Evolutionary conservation across 2,797 vertebrate species (phyloP), one percentile per base, ranked within the genome.

Genomic region (Falco berigora): DNA sequence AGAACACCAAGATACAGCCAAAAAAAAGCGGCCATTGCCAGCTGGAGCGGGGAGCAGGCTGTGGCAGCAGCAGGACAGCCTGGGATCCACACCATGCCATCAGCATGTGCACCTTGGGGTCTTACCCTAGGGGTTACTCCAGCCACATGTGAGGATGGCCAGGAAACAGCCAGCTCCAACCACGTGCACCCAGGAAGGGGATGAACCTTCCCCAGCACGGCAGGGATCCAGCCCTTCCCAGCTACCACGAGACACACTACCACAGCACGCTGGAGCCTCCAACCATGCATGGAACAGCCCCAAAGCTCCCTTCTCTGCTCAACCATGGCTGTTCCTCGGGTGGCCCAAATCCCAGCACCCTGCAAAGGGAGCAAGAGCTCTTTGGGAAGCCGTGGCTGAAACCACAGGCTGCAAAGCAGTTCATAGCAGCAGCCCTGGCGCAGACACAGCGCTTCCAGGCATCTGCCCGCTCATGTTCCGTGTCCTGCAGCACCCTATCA

Each of bases 21-120:
- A 30, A 79, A 63, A 16, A 55, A 44, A n/a, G 18, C 6, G 49
- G 47, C 20, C 38, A 10, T 2, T 12, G 7, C 30, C 13, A 10
- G 62, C 4, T 40, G 52, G n/a, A 30, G 53, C 7, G 11, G 23
- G 32, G 10, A 92, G 22, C 7, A 28, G 61, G 61, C 78, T 77
- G 56, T 53, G 61, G 32, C 46, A 77, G n/a, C 4, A 30, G 4
- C 27, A 85, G 62, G 16, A 49, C 12, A 81, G 38, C 27, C 30
- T 0, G 1, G 28, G 58, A 18, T 36, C 38, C 8, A 2, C 9
- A n/a, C 6, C 3, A 0, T 25, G 49, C 34, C 61, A 90, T 13
- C 55, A 24, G 21, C 14, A 16, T 10, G 20, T 22, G 36, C 55
- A 20, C 28, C 40, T 6, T 14, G 10, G 13, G 55, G 20, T 36